Evolutionary conservation across 1,140 invertebrate species (phyloP), one percentile per base, ranked within the genome.

Genomic region (Coboldia fuscipes): DNA sequence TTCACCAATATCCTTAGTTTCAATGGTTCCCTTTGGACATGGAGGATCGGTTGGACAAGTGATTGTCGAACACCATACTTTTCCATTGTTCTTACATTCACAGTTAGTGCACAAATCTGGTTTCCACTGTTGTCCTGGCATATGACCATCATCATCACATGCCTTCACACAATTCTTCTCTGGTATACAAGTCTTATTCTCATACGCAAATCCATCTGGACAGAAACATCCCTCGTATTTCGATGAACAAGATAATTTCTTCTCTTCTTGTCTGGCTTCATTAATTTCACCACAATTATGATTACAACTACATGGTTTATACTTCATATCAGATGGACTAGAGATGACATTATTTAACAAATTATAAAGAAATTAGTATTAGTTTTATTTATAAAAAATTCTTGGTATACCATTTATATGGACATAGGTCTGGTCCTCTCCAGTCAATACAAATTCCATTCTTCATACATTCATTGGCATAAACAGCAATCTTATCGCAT

Each of bases 151-250:
- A 30, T 54, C 50, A 34, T 54, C 51, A 30, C 51, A 52, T 28
- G 21, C 33, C 30, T 50, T 46, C 2, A 40, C 38, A 28, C 52
- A 55, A 18, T 48, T 41, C 4, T 42, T 39, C 20, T 54, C 50
- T 0, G 37, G 34, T 12, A 64, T 39, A 38, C 60, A 63, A 21
- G 56, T 55, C 6, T 45, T 48, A 22, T 48, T 52, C 14, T 56
- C 47, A 39, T 54, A 43, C 21, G 80, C 68, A 47, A 71, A 63
- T 33, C 67, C 68, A 28, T 63, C 45, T 2, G 76, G 73, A 60
- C 84, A 92, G 62, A 76, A 81, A 51, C 84, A 92, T 5, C 82
- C 82, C 47, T 88, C 83, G 18, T 59, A 61, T 5, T 52, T 53
- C 34, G 50, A 53, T 3, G 47, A 39, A 38, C 75, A 81, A 33